Evolutionary conservation across 53 echinoderm and acorn worm genomes (phyloP).

Genomic region (Patiria pectinifera): DNA sequence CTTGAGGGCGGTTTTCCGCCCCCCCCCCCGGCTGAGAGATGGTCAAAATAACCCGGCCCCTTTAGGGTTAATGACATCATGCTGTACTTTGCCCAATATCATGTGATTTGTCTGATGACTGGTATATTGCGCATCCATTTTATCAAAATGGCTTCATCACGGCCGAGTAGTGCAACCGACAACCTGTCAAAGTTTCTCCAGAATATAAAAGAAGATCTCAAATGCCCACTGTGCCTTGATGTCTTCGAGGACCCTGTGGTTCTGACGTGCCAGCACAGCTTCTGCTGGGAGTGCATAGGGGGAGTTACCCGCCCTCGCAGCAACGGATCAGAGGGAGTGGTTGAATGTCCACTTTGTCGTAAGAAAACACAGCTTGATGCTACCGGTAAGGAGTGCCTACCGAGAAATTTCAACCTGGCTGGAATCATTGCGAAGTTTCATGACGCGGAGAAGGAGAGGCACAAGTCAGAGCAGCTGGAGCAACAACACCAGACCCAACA

Average conservation of each 20-base stretch:
- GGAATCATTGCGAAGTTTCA: constrained; percentile 1
- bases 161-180: background rate
- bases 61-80: too few relatives aligned
- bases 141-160: background rate
- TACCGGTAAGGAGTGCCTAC: background rate
- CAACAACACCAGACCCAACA: background rate
- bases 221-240: constrained; percentile 30
- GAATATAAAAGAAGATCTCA: constrained; percentile 4
- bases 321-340: background rate
- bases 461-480: background rate
- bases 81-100: too few relatives aligned
- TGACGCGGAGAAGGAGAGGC: background rate
- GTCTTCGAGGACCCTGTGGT: constrained; percentile 18
- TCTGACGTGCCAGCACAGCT: constrained; percentile 43
- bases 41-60: too few relatives aligned
- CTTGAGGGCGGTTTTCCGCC: background rate
- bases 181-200: background rate
- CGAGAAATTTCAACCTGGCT: background rate
- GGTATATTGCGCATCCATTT: too few relatives aligned
- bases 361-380: background rate
- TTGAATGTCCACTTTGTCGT: constrained; percentile 20
- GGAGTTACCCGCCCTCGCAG: background rate
- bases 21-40: too few relatives aligned
- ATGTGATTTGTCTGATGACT: too few relatives aligned
- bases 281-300: constrained; percentile 8